phyloP scores from a whole-genome alignment of 2,113 vertebrate genomes.

The Tragulus kanchil region DNA sequence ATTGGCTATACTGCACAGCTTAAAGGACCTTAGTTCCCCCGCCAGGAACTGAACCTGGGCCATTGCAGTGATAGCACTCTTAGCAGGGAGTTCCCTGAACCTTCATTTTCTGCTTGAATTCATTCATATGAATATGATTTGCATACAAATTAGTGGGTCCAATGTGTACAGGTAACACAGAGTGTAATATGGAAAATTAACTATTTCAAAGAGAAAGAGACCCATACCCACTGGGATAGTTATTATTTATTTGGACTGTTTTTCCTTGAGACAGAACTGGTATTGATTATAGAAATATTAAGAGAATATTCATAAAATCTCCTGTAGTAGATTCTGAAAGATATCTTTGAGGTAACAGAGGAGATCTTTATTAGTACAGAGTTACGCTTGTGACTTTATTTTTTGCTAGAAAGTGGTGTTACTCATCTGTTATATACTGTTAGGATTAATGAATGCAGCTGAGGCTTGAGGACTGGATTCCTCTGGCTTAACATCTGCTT shows the following conservation, averaged over 20 bases:
- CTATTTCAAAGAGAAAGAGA: neutral
- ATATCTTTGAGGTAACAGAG: neutral
- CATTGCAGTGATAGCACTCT: neutral
- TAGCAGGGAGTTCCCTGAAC: neutral
- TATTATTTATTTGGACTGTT: neutral
- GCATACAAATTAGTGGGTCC: neutral
- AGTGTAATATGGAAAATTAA: neutral
- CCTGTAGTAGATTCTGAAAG: neutral
- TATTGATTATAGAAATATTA: neutral
- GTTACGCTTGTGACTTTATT: neutral
- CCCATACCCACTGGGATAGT: no score
- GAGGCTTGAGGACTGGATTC: neutral
- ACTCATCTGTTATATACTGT: neutral
- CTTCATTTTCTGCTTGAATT: conserved; percentile 41
- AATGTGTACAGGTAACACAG: neutral
- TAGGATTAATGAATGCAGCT: conserved; percentile 40
- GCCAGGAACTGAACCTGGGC: neutral
- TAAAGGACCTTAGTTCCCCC: neutral
- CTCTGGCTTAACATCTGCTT: neutral
- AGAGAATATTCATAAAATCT: neutral
- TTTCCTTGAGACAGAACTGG: neutral
- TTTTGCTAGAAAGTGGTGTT: neutral
- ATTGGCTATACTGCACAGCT: neutral
- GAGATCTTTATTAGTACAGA: neutral
- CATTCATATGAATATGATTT: neutral